phyloP scores from a whole-genome alignment of 2,888 invertebrate genomes.

The Drosophila paramelanica region DNA sequence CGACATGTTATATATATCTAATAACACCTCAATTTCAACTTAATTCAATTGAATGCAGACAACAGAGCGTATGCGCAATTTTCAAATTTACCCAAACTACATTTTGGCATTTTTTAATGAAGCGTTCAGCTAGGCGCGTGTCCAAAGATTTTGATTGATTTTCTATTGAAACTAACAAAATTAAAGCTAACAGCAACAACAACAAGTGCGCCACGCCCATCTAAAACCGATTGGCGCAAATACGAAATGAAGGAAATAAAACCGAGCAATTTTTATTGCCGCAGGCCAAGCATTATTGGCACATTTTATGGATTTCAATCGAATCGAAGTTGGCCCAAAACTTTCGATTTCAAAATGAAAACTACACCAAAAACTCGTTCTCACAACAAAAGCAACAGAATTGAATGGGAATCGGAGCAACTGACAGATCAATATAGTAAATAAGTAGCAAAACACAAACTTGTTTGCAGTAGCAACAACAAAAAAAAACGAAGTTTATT shows the following conservation, averaged over 20 bases:
- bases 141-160: conserved; percentile 52
- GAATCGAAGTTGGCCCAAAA: conserved; percentile 15
- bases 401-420: conserved; percentile 30
- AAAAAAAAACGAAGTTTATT: neutral
- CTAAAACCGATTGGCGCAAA: conserved; percentile 46
- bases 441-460: conserved; percentile 23
- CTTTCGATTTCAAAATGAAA: conserved; percentile 64
- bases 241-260: conserved; percentile 16
- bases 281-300: conserved; percentile 39
- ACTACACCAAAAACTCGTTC: conserved; percentile 46
- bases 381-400: conserved; percentile 16
- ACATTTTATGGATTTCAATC: conserved; percentile 50
- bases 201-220: conserved; percentile 52
- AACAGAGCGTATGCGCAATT: conserved; percentile 58
- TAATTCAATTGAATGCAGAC: conserved; percentile 12
- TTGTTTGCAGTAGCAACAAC: neutral
- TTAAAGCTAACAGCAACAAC: conserved; percentile 15
- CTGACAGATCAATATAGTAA: conserved; percentile 33
- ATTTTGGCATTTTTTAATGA: conserved; percentile 56
- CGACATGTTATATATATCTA: neutral
- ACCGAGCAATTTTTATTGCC: conserved; percentile 46
- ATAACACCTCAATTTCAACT: neutral
- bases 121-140: conserved; percentile 30
- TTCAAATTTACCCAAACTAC: conserved; percentile 23
- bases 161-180: conserved; percentile 41